phyloP scores from a whole-genome alignment of 2,113 vertebrate species.

The Apeltes quadracus region DNA sequence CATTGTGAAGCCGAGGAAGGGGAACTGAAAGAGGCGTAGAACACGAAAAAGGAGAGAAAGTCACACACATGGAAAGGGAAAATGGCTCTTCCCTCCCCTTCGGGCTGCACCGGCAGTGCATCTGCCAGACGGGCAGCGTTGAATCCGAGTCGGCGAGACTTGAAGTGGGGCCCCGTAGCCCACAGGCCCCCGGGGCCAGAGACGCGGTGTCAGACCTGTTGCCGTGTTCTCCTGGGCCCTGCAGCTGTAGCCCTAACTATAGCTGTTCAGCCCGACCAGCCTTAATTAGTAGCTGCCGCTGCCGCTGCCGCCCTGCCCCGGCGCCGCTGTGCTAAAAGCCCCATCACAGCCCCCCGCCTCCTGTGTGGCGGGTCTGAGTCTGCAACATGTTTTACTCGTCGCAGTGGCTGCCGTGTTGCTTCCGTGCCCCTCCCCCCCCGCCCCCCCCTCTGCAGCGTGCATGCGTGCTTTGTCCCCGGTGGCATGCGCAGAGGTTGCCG shows the following conservation, averaged over 20 bases:
- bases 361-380: constrained; percentile 45
- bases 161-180: constrained; percentile 58
- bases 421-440: background rate
- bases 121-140: constrained; percentile 62
- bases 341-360: constrained; percentile 48
- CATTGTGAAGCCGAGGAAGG: constrained; percentile 19
- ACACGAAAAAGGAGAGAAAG: constrained; percentile 14
- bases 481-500: constrained; percentile 14
- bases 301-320: constrained; percentile 67
- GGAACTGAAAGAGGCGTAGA: constrained; percentile 25
- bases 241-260: constrained; percentile 67
- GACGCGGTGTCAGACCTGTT: constrained; percentile 70
- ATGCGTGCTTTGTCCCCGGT: background rate
- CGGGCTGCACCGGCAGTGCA: constrained; percentile 54
- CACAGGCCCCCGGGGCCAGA: constrained; percentile 54
- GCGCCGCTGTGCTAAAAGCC: constrained; percentile 75
- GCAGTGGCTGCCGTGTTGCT: constrained; percentile 27
- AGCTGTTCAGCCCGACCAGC: constrained; percentile 69
- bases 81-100: constrained; percentile 35
- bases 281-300: constrained; percentile 78
- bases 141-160: constrained; percentile 75
- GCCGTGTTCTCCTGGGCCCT: constrained; percentile 66
- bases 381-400: constrained; percentile 56
- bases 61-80: constrained; percentile 32
- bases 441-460: constrained; percentile 18